Evolutionary conservation across 2,888 invertebrate genomes (phyloP).

Genomic region (Drosophila subquinaria): DNA sequence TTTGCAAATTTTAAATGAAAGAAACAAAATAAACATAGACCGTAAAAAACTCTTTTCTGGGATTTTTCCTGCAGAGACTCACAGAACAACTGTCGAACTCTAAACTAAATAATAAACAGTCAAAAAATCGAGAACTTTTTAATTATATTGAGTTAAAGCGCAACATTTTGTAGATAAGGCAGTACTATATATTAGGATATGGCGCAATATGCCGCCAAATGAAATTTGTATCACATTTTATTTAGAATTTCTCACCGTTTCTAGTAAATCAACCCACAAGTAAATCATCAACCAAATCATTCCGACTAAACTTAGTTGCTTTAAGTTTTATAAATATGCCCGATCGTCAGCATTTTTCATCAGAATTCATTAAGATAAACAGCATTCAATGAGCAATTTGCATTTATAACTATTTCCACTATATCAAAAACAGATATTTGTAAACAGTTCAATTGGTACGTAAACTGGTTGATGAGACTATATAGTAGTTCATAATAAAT

Average conservation of each 20-base stretch:
- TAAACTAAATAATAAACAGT: background rate
- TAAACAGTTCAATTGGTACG: background rate
- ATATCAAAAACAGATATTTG: background rate
- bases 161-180: background rate
- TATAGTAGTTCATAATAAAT: conserved; percentile 16
- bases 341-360: background rate
- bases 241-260: background rate
- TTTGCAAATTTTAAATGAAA: background rate
- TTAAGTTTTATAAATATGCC: background rate
- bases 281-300: too few relatives aligned
- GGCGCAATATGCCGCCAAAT: background rate
- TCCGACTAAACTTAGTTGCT: background rate
- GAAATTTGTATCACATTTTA: background rate
- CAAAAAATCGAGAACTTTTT: background rate
- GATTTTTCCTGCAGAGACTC: background rate
- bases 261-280: background rate
- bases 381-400: background rate
- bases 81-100: background rate
- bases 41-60: background rate
- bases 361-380: background rate
- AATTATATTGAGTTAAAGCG: background rate
- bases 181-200: background rate
- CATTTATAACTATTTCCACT: background rate
- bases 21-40: background rate
- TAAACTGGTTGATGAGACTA: conserved; percentile 25